Percentiles rank a stretch among this genome's conserved stretches.
Conservation (phyloP, 2,888 invertebrate genomes). For the Lutraria lutraria region DNA sequence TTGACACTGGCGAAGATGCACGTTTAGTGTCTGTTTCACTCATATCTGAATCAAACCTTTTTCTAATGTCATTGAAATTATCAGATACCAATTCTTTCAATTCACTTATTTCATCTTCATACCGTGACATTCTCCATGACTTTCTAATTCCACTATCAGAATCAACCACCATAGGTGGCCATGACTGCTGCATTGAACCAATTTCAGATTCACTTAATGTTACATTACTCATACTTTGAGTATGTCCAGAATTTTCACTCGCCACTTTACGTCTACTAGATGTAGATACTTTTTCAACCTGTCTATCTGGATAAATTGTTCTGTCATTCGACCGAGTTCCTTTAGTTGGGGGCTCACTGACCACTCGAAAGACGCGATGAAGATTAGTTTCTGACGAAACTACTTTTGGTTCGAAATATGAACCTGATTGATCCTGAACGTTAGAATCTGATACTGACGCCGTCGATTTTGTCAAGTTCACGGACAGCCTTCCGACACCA, state of each 20-base stretch:
- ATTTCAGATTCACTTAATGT: conserved; percentile 66
- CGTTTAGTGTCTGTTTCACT: conserved; percentile 72
- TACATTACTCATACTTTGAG: conserved; percentile 65
- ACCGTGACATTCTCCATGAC: conserved; percentile 73
- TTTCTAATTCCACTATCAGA: conserved; percentile 67
- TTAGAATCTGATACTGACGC: conserved; percentile 62
- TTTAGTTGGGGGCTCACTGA: conserved; percentile 64
- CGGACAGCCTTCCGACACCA: conserved; percentile 67
- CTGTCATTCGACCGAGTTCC: conserved; percentile 16
- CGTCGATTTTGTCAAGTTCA: conserved; percentile 70
- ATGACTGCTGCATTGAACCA: conserved; percentile 64
- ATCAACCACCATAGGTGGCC: conserved; percentile 70
- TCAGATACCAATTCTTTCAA: conserved; percentile 76
- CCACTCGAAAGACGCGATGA: conserved; percentile 75
- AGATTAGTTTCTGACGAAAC: conserved; percentile 73
- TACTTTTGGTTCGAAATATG: conserved; percentile 73
- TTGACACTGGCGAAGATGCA: conserved; percentile 63
- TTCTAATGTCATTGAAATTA: conserved; percentile 73
- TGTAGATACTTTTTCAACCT: conserved; percentile 4
- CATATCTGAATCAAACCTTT: conserved; percentile 76
- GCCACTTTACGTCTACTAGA: conserved; percentile 41
- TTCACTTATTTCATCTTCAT: conserved; percentile 78
- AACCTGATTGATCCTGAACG: conserved; percentile 42
- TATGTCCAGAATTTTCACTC: conserved; percentile 21
- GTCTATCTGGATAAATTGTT: conserved; percentile 18